Evolutionary conservation across 2,888 invertebrate species (phyloP).

Genomic region (Polyommatus iphigenia): DNA sequence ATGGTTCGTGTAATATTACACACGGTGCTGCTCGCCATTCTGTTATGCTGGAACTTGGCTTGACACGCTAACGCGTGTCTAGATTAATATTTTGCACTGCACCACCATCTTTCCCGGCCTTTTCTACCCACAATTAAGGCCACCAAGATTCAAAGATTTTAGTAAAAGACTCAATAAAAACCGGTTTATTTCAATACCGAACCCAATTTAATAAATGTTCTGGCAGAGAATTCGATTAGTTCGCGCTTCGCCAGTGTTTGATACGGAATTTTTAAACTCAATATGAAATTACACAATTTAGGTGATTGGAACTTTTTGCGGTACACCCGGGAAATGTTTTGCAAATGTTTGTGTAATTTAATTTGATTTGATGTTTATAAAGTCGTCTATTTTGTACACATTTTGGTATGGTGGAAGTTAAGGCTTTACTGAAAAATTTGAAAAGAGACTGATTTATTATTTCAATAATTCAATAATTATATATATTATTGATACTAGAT

Average conservation of each 20-base stretch:
- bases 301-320: slow-evolving; percentile 22
- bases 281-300: slow-evolving; percentile 27
- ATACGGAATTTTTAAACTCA: slow-evolving; percentile 20
- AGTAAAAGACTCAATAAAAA: background rate
- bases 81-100: no score
- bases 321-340: background rate
- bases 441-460: no score
- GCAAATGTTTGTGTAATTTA: slow-evolving; percentile 4
- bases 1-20: no score
- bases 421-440: no score
- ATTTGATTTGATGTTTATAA: background rate
- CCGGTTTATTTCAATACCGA: slow-evolving; percentile 6
- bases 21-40: no score
- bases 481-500: no score
- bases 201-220: background rate
- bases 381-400: background rate
- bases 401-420: background rate
- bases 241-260: background rate
- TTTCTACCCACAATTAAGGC: no score
- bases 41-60: no score
- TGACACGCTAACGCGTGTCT: no score
- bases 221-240: background rate
- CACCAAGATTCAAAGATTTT: background rate
- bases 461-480: no score
- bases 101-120: no score